Base-by-base conservation (phyloP, 2,888 invertebrate species). In the Leistus spinibarbis region DNA sequence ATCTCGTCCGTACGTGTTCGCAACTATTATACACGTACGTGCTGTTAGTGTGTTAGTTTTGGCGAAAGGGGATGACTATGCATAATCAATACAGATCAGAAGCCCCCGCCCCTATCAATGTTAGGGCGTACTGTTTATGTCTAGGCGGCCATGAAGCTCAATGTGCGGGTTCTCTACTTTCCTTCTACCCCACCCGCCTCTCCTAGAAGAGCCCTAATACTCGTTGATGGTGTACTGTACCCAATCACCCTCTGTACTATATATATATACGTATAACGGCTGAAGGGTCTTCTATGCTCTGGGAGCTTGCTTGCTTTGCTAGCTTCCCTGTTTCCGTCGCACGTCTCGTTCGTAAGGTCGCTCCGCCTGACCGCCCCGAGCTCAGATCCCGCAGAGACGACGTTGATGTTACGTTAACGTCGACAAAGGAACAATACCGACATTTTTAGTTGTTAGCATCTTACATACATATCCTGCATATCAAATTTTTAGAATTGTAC, bases 81-180 rank as follows among this genome's bases (percentile, higher is more conserved):
- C 75, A 69, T 75, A 69, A 86, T 86, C 86, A 84, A 86, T 86
- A 86, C 85, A 85, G 85, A 85, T 85, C 85, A 86, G 86, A 84
- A 85, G 85, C 84, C 27, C 69, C 68, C 85, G 85, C 85, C 85
- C 84, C 85, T 84, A 84, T 84, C 83, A 84, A 82, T 85, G 85
- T 85, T 85, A 85, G 86, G 84, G 84, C 75, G 75, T 75, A 69
- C 68, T 75, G 75, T 75, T 75, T 75, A 75, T 75, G 75, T 75
- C 75, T 75, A 75, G 75, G 75, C 75, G 56, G 75, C 75, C 75
- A 75, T 75, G 69, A 27, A 57, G 60, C 60, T 13, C 17, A 13
- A 19, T 60, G 20, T 1, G n/a, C n/a, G 60, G 2, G 20, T 19
- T 22, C 17, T 13, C 19, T 19, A 13, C n/a, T n/a, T n/a, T n/a